Evolutionary conservation across 1,140 invertebrate genomes (phyloP), one percentile per base, ranked within the genome.

Genomic region (Bombus balteatus): DNA sequence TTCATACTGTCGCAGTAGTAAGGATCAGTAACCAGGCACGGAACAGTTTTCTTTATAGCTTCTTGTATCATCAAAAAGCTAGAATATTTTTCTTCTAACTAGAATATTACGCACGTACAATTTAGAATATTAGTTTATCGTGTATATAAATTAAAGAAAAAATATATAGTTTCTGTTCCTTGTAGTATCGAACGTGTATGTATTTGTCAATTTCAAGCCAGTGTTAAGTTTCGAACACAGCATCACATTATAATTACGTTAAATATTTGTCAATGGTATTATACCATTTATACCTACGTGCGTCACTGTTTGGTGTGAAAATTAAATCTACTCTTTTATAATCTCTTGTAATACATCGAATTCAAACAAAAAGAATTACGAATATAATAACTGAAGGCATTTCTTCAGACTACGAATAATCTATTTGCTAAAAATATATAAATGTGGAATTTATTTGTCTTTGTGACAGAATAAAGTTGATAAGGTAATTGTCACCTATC

Each of bases 241-340:
- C 34, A 41, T 62, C 82, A 70, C 47, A 62, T 34, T 80, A 84
- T 80, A 53, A 65, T 72, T 73, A 80, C 34, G 53, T 84, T 71
- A 77, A 80, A 80, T 73, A 80, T 71, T 80, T 73, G 53, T 80
- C 18, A 72, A 57, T 73, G 57, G 41, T 72, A 39, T 53, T 71
- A 4, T 32, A 73, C 28, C 25, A 41, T 57, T 62, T 62, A 39
- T 47, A 47, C 0, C 2, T 9, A 65, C 22, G 6, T 47, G 34
- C n/a, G 9, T 34, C 1, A n/a, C 9, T 32, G 12, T 47, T 39
- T 43, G 57, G 65, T 22, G 53, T 34, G 6, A 22, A 37, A 68
- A 47, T 37, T 1, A 66, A 28, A 68, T 47, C 4, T 43, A 9
- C 25, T 66, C 3, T 57, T 57, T 28, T 72, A 32, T 22, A 39